These are phyloP conservation scores for Eupithecia centaureata DNA, from an alignment of 2,888 invertebrate species.

Conservation along the genomic window DNA sequence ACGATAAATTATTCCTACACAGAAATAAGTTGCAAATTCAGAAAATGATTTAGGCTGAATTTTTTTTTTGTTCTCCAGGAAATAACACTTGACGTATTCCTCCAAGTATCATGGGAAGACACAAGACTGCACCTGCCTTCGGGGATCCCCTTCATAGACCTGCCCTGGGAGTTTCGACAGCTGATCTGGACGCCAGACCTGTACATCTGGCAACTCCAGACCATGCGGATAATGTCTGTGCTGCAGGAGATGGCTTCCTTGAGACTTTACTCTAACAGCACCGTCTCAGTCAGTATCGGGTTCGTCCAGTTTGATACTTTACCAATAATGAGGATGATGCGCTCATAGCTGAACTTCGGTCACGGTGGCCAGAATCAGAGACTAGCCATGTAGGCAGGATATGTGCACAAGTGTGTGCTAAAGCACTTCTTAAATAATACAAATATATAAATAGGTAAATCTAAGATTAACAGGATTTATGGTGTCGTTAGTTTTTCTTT, in stretches of 20 bases:
- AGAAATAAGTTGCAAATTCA: too few species aligned
- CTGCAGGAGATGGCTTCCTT: conserved; percentile 86
- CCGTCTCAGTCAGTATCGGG: conserved; percentile 87
- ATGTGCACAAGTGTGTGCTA: neutral
- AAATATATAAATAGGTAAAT: too few species aligned
- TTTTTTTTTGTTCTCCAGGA: conserved; percentile 71
- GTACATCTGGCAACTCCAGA: conserved; percentile 86
- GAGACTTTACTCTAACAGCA: conserved; percentile 85
- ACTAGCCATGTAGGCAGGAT: neutral
- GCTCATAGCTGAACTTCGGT: neutral
- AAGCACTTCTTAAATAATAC: too few species aligned
- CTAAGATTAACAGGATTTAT: neutral
- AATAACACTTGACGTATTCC: conserved; percentile 86
- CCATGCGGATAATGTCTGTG: conserved; percentile 85
- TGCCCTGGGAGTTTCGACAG: conserved; percentile 85
- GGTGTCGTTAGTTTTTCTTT: neutral
- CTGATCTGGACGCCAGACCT: conserved; percentile 86
- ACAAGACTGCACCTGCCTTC: conserved; percentile 74
- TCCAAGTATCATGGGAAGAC: conserved; percentile 87
- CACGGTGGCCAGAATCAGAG: neutral
- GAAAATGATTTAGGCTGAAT: too few species aligned
- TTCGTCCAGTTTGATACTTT: conserved; percentile 64
- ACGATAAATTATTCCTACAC: too few species aligned
- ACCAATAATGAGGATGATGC: neutral
- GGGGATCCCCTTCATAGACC: conserved; percentile 80